Evolutionary conservation across 2,797 vertebrate genomes (phyloP), one percentile per base, ranked within the genome.

Genomic region (Brachymystax lenok): DNA sequence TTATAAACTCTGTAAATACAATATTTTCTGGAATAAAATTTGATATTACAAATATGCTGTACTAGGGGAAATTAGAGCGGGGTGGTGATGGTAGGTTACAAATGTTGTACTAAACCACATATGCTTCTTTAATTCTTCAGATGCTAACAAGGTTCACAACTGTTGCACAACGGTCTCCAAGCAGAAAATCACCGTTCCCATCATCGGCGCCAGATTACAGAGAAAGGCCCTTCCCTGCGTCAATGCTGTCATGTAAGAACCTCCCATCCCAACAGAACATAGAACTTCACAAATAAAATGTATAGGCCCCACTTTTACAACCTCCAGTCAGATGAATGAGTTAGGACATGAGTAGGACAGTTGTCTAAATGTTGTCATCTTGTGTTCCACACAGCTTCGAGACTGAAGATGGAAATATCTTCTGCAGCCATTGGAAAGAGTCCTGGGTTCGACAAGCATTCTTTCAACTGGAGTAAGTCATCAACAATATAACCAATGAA

Each of bases 161-260:
- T 94, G 94, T 84, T 94, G 94, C 85, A 92, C 50, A 0, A 0
- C 66, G 27, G 76, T 86, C 73, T 89, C 91, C 1, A 61, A 5
- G 0, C 14, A 0, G 16, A 78, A 73, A 8, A 64, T 93, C 81
- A 88, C 61, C 0, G 77, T 69, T 40, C 77, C 87, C 27, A 94
- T 95, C 84, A 75, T 84, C n/a, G 93, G 92, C 24, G 93, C 90
- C 87, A 89, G 70, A 83, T 1, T 89, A 28, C 93, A 95, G 81
- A 86, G 0, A 27, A 81, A 14, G 79, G 80, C 75, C 3, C 87
- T 12, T 13, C 93, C 92, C 3, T 95, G 94, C 72, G 82, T 94
- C 35, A 84, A 71, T 0, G 93, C 93, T 61, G 85, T 94, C 66
- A 77, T 94, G 93, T 93, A 90, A 90, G 91, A 75, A 73, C 35